Evolutionary conservation across 2,888 invertebrate genomes (phyloP), one percentile per base, ranked within the genome.

Genomic region (Balanococcus diminutus): DNA sequence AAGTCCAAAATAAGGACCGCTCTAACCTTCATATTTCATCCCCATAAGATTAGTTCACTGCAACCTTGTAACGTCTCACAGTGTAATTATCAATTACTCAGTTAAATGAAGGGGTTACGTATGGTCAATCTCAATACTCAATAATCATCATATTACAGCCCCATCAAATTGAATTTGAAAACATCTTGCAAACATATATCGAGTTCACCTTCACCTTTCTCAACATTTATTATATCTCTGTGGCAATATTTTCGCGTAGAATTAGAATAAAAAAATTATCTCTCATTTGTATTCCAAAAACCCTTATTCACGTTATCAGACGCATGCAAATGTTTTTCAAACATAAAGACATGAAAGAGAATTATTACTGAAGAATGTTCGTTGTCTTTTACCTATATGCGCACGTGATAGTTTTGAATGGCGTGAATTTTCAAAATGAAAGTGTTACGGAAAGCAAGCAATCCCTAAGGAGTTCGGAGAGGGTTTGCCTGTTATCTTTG

Each of bases 281-380:
- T 28, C 82, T 82, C 82, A 82, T 82, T 82, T 56, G 82, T 82
- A 82, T 82, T 82, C 82, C 42, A 25, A 56, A 51, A 82, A 46
- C 51, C 82, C 31, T 31, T 32, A 51, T 31, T 51, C 46, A 19
- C 82, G 82, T 31, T 82, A 82, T 82, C 82, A 82, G 82, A 51
- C 82, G 82, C 82, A 82, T 82, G 46, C 82, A 51, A 82, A 82
- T 82, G 82, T 82, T 82, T 82, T 82, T 32, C 82, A 82, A 56
- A 82, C 82, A 82, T 82, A 82, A 56, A 82, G 82, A 82, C 81
- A 81, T 81, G 46, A 81, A 81, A 81, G 81, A 81, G 81, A 81
- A 81, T 81, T 81, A 81, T 81, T 81, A 81, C 81, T 46, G 81
- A 39, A 42, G 81, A 46, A 81, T 46, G 46, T 81, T 81, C 81